Percentiles rank a stretch among this genome's conserved stretches.
These are phyloP conservation scores for Thamnophis elegans DNA, from an alignment of 2,797 vertebrate species.

Conservation along the genomic window DNA sequence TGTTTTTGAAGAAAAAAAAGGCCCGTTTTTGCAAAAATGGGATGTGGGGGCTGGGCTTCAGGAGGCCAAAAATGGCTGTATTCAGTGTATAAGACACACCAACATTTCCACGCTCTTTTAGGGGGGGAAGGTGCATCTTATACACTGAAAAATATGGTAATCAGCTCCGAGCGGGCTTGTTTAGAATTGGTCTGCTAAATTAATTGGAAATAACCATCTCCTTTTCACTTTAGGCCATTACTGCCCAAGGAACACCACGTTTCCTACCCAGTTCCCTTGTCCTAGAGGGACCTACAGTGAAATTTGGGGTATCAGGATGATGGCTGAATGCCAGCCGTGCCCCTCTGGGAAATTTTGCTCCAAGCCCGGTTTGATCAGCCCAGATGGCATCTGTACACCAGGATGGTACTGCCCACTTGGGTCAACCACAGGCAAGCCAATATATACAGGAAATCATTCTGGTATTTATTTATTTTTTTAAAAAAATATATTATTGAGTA, in stretches of 20 bases:
- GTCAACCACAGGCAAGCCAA: conserved; percentile 60
- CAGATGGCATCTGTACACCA: conserved; percentile 64
- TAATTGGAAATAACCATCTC: neutral
- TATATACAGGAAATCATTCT: conserved; percentile 45
- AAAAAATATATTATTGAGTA: rapidly evolving
- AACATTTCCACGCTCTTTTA: too few relatives aligned
- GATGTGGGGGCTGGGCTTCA: too few relatives aligned
- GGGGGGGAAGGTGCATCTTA: too few relatives aligned
- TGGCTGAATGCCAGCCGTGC: conserved; percentile 79
- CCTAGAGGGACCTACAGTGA: conserved; percentile 84
- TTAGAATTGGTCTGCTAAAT: neutral
- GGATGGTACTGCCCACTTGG: conserved; percentile 72
- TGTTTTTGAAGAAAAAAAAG: too few relatives aligned
- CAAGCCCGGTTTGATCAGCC: conserved; percentile 63
- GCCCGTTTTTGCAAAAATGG: too few relatives aligned
- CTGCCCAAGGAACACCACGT: conserved; percentile 77
- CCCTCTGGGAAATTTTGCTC: conserved; percentile 81
- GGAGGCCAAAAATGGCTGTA: too few relatives aligned
- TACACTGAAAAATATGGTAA: too few relatives aligned
- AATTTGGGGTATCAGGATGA: conserved; percentile 58
- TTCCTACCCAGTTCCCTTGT: conserved; percentile 78
- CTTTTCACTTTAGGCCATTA: conserved; percentile 71
- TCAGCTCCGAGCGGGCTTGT: neutral
- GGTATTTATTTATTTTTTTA: conserved; percentile 17
- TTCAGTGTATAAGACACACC: too few relatives aligned